A percentile compares a stretch with the other conserved stretches of the same genome.
Evolutionary conservation across 2,797 vertebrate species (phyloP).

Genomic region (Acrocephalus scirpaceus): DNA sequence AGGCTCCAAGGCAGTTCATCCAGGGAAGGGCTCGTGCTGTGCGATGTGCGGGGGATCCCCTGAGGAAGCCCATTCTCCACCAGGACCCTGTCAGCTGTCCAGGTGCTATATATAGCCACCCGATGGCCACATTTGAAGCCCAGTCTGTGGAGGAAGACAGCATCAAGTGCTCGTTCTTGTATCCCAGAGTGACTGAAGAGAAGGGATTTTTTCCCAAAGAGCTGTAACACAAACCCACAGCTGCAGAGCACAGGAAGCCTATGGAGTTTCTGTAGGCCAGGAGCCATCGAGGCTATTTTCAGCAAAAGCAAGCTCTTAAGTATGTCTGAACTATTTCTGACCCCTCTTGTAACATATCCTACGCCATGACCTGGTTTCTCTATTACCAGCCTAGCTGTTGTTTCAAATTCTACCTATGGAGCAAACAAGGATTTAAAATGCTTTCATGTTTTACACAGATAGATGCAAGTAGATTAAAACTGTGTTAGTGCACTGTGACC

Average conservation of each 20-base stretch:
- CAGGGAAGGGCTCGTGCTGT: constrained; percentile 39
- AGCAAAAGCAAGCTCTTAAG: constrained; percentile 64
- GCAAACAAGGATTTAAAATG: constrained; percentile 7
- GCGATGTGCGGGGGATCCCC: not conserved
- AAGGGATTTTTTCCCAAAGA: constrained; percentile 65
- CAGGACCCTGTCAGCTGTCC: constrained; percentile 48
- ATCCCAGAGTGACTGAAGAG: constrained; percentile 41
- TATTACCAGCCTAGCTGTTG: constrained; percentile 39
- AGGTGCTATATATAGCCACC: constrained; percentile 43
- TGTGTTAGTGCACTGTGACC: not conserved
- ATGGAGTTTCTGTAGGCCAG: constrained; percentile 69
- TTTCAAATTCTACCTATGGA: constrained; percentile 26
- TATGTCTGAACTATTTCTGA: constrained; percentile 70
- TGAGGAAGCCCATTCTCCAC: constrained; percentile 35
- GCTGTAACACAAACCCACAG: constrained; percentile 55
- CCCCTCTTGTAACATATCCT: constrained; percentile 37
- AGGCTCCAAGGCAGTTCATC: constrained; percentile 50
- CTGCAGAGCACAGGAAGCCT: constrained; percentile 66
- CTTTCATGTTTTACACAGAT: not conserved
- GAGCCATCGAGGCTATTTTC: constrained; percentile 60
- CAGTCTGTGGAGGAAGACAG: constrained; percentile 2
- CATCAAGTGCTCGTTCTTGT: not conserved
- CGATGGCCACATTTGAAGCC: constrained; percentile 11
- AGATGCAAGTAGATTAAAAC: not conserved
- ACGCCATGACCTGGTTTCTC: constrained; percentile 44